Evolutionary conservation across 2,797 vertebrate species (phyloP), one percentile per base, ranked within the genome.

Genomic region (Rhinogobio ventralis): DNA sequence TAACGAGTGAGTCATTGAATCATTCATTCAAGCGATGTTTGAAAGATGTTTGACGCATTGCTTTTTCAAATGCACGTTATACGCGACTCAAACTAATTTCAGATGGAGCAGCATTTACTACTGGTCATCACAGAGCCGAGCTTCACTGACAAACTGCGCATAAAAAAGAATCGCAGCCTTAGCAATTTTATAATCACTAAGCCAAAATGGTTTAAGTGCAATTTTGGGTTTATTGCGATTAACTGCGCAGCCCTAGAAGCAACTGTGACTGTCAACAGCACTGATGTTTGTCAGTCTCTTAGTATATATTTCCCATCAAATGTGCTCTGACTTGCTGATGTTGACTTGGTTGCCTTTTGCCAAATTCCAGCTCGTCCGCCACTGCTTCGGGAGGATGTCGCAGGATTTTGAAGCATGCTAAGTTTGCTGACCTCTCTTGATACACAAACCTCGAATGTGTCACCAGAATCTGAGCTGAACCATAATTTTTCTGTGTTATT

Each of bases 401-500:
- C 23, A 81, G 60, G 71, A 83, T 67, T 76, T 55, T 64, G 6
- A 83, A 76, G 57, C 9, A 14, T 10, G 1, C 25, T 60, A 6
- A 6, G 20, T 39, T 74, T 53, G 25, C 7, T 60, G 53, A 73
- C 36, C 39, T 64, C 23, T 36, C 0, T 33, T 49, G 53, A 42
- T 45, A 4, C 8, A 17, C n/a, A 28, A 62, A 62, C 19, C 39
- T 67, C 15, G 11, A 46, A n/a, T n/a, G 60, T 30, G 30, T 51
- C 19, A 17, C 62, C 62, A 53, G 64, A 80, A n/a, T 68, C 78
- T 30, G 46, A 51, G 45, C 28, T 17, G 28, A 36, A 14, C n/a
- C 30, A 36, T n/a, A 4, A 9, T 67, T 46, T 79, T 30, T 36
- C 53, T 1, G 20, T 15, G 23, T 25, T 60, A n/a, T 77, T 77